Evolutionary conservation across 2,888 invertebrate species (phyloP), one percentile per base, ranked within the genome.

Genomic region (Limenitis camilla): DNA sequence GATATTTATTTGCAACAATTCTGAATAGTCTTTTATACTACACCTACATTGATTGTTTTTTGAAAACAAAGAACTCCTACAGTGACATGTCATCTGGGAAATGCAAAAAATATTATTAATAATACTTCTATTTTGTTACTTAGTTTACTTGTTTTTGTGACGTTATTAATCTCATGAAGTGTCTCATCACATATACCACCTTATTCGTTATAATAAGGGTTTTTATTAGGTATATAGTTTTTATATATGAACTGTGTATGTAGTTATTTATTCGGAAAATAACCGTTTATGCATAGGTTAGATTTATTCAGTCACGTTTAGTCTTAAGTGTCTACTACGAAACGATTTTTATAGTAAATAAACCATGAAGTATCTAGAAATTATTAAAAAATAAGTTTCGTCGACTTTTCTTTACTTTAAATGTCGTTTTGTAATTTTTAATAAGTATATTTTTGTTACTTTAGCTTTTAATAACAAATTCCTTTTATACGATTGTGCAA

Each of bases 221-320:
- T 61, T 69, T 64, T 71, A 76, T 80, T 81, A 81, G 80, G 81
- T 78, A 72, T 78, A 72, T 69, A 70, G 55, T 65, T 61, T 67
- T 71, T 64, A 65, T 67, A 63, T 41, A 52, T 56, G 57, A 58
- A 60, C 76, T 78, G 74, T 81, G 78, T 81, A 77, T 78, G 68
- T 78, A 79, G 78, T 81, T 81, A 83, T 81, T 83, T 82, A 82
- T 81, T 75, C 52, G 61, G 57, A 68, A 75, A 79, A 81, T 81
- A 81, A 82, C 70, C 67, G 70, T 70, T 19, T 66, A 76, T 78
- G 71, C 78, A 77, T 81, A 78, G 73, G 71, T 69, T 71, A 72
- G 61, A 58, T 40, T 40, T 61, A 62, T 58, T 62, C 62, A 67
- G 66, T 67, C 66, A 66, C 63, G 53, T 59, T 52, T 57, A 55